Evolutionary conservation across 2,113 vertebrate genomes (phyloP).

Genomic region (Calidris pygmaea): DNA sequence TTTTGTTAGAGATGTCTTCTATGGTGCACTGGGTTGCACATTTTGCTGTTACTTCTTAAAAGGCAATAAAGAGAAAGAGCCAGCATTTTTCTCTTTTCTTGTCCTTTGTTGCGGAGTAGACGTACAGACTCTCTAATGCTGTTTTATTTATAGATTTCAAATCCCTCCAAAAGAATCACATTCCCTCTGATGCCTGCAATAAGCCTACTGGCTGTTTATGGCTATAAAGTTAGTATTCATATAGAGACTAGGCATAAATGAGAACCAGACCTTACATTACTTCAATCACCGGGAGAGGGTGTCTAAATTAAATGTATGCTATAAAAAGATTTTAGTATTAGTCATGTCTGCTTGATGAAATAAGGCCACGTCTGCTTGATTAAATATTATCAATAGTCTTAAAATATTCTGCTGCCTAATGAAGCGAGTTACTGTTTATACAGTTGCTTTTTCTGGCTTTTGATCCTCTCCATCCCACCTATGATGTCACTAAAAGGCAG

Average conservation of each 20-base stretch:
- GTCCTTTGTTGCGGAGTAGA: not conserved
- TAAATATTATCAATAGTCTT: conserved; percentile 40
- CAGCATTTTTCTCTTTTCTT: not conserved
- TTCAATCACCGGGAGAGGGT: not conserved
- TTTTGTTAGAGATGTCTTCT: not conserved
- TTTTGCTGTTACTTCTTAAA: not conserved
- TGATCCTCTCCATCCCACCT: not conserved
- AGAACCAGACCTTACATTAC: conserved; percentile 12
- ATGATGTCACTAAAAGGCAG: not conserved
- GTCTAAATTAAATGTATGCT: conserved; percentile 12
- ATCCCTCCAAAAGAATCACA: not conserved
- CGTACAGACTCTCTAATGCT: not conserved
- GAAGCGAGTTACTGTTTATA: conserved; percentile 16
- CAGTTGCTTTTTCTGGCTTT: not conserved
- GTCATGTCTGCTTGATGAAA: conserved; percentile 28
- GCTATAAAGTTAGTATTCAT: not conserved
- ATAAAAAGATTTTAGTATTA: conserved; percentile 26
- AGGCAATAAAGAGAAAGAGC: not conserved
- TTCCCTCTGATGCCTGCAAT: not conserved
- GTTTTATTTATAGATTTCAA: conserved; percentile 15
- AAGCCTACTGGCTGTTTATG: conserved; percentile 2
- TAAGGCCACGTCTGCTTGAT: not conserved
- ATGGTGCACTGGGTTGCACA: not conserved
- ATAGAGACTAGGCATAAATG: conserved; percentile 32
- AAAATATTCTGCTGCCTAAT: conserved; percentile 36